Conservation (phyloP, 2,113 vertebrate species). For the Clarias gariepinus region DNA sequence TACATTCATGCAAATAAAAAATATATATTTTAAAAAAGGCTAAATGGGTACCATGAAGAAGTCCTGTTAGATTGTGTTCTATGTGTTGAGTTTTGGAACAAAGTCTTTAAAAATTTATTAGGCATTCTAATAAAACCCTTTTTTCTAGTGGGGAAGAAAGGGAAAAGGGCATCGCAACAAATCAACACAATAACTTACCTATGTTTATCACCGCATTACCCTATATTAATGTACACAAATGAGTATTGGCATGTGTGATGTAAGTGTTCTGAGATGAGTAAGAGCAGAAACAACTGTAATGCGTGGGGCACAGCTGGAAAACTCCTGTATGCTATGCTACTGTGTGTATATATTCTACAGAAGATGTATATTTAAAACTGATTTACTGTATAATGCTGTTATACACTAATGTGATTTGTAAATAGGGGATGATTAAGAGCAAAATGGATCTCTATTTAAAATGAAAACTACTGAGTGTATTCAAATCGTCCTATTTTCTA, state of each 20-base stretch:
- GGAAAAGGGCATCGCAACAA: not conserved
- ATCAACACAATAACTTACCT: not conserved
- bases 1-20: not conserved
- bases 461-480: slow-evolving; percentile 63
- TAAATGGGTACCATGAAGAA: not conserved
- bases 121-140: not conserved
- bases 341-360: slow-evolving; percentile 24
- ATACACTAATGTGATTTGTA: slow-evolving; percentile 56
- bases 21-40: not conserved
- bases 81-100: not conserved
- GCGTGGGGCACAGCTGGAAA: not conserved
- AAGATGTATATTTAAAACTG: slow-evolving; percentile 29
- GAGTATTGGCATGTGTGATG: not conserved
- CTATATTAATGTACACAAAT: not conserved
- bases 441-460: slow-evolving; percentile 62
- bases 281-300: not conserved
- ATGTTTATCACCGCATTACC: not conserved
- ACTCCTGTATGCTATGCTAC: not conserved
- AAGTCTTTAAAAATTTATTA: not conserved
- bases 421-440: slow-evolving; percentile 56
- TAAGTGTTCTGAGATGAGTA: not conserved
- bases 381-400: slow-evolving; percentile 14
- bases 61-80: not conserved
- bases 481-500: slow-evolving; percentile 64
- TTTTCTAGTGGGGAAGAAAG: not conserved